These are phyloP conservation scores for Limnephilus lunatus DNA, from an alignment of 2,888 invertebrate species.

Conservation along the genomic window DNA sequence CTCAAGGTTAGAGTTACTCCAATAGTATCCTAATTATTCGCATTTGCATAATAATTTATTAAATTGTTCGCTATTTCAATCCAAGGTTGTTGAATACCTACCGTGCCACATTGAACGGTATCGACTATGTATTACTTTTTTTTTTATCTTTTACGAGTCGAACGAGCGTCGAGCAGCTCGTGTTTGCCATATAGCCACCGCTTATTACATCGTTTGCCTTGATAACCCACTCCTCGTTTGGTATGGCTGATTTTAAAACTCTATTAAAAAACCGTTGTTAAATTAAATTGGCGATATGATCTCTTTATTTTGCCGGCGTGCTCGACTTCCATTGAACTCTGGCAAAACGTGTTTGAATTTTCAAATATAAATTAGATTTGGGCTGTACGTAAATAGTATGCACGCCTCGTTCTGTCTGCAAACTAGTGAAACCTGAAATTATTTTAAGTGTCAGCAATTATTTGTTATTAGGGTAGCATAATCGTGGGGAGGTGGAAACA, in stretches of 20 bases:
- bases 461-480: not conserved
- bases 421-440: not conserved
- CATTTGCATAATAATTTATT: not conserved
- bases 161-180: not conserved
- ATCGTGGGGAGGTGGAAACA: not conserved
- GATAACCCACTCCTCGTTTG: conserved; percentile 2
- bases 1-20: conserved; percentile 2
- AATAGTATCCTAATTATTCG: not conserved
- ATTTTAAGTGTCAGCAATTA: not conserved
- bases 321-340: conserved; percentile 2
- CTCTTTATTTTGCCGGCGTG: not conserved
- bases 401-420: not conserved
- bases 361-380: not conserved
- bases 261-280: not conserved
- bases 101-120: not conserved
- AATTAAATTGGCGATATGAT: not conserved
- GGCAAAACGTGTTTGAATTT: not conserved
- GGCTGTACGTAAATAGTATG: not conserved
- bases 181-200: not conserved
- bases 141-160: not conserved
- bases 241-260: not conserved
- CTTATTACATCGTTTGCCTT: not conserved
- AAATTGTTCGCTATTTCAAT: not conserved
- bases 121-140: not conserved
- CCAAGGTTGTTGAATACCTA: not conserved